phyloP scores from a whole-genome alignment of 2,113 vertebrate species.

The Phalacrocorax carbo region DNA sequence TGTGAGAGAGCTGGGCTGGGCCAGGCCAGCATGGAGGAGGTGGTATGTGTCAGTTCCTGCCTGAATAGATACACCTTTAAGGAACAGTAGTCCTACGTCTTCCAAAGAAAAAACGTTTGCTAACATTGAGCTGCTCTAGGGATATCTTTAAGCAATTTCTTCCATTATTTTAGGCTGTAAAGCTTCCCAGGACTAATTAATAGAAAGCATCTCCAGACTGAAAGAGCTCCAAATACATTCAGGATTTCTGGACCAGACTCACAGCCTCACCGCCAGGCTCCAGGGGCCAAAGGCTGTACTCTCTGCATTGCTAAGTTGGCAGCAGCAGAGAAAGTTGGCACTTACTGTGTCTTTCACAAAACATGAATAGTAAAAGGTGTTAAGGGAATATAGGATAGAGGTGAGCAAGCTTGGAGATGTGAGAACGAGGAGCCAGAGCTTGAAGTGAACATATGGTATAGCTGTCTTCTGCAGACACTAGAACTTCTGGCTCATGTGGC shows the following conservation, averaged over 20 bases:
- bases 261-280: not conserved
- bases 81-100: not conserved
- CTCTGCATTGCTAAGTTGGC: not conserved
- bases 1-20: not conserved
- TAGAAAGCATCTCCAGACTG: not conserved
- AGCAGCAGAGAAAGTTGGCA: not conserved
- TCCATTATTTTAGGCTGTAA: not conserved
- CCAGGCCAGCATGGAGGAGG: not conserved
- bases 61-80: not conserved
- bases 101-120: rapidly evolving
- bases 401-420: not conserved
- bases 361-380: not conserved
- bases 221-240: not conserved
- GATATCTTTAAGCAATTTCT: not conserved
- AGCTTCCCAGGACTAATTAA: conserved; percentile 22
- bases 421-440: not conserved
- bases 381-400: not conserved
- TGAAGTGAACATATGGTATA: rapidly evolving
- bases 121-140: not conserved
- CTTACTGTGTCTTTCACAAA: not conserved
- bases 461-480: not conserved
- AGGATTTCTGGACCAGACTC: not conserved
- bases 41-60: not conserved
- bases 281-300: not conserved
- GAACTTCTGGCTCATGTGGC: rapidly evolving